These are phyloP conservation scores for Epicampocera succincta DNA, from an alignment of 2,888 invertebrate genomes.

Conservation along the genomic window DNA sequence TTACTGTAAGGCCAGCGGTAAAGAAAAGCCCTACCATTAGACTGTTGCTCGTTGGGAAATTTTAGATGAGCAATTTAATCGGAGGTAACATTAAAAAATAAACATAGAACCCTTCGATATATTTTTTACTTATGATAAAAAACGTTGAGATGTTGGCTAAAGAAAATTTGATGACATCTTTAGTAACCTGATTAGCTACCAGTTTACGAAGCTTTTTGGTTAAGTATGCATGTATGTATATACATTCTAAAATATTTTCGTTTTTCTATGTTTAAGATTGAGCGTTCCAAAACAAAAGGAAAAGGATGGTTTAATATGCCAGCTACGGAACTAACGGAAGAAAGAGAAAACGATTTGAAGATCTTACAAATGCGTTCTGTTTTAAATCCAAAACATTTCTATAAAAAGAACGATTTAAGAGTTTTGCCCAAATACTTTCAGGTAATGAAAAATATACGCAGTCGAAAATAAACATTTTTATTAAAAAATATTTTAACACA, in stretches of 20 bases:
- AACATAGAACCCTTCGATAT: conserved; percentile 43
- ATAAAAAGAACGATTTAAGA: conserved; percentile 94
- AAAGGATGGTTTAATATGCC: conserved; percentile 94
- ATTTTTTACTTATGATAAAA: conserved; percentile 48
- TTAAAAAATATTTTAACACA: neutral
- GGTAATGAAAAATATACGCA: conserved; percentile 82
- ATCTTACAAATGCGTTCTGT: conserved; percentile 95
- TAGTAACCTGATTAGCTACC: conserved; percentile 80
- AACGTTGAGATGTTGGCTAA: conserved; percentile 71
- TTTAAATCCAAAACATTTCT: conserved; percentile 95
- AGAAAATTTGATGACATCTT: conserved; percentile 81
- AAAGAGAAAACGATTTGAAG: conserved; percentile 92
- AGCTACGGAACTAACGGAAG: conserved; percentile 94
- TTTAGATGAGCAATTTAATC: conserved; percentile 74
- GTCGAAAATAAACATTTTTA: neutral
- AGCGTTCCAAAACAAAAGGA: conserved; percentile 91
- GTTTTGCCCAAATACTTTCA: conserved; percentile 96
- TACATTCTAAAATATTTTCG: neutral
- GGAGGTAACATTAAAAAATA: conserved; percentile 66
- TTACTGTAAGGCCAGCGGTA: conserved; percentile 82
- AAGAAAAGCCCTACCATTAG: conserved; percentile 72
- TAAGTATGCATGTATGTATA: no score
- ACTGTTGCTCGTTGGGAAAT: conserved; percentile 74
- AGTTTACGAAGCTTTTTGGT: neutral
- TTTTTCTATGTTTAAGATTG: conserved; percentile 82